phyloP scores from a whole-genome alignment of 2,797 vertebrate genomes.

The Peromyscus aztecus region DNA sequence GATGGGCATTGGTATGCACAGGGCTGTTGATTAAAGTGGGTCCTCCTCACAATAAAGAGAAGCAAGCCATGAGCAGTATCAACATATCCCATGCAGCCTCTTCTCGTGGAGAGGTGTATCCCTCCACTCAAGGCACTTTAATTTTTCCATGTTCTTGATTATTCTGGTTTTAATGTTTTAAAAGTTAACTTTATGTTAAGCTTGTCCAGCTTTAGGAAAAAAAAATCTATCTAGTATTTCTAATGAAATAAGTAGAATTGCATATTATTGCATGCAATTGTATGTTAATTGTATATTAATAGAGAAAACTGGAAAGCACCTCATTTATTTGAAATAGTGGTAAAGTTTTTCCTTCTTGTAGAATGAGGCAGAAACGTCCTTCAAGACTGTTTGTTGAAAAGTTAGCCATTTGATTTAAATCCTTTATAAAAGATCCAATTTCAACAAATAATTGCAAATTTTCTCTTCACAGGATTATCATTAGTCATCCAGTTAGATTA shows the following conservation, averaged over 20 bases:
- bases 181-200: constrained; percentile 26
- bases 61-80: background rate
- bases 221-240: constrained; percentile 19
- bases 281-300: background rate
- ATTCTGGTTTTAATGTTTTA: constrained; percentile 27
- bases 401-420: constrained; percentile 58
- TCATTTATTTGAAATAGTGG: constrained; percentile 16
- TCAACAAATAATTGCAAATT: constrained; percentile 64
- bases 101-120: background rate
- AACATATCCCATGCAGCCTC: background rate
- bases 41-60: background rate
- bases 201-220: background rate
- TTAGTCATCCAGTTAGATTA: constrained; percentile 57
- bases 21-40: background rate
- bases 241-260: constrained; percentile 24
- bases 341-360: constrained; percentile 25
- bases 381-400: constrained; percentile 10
- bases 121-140: background rate
- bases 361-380: background rate
- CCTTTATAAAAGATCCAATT: constrained; percentile 43
- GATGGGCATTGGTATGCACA: fast-evolving
- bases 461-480: constrained; percentile 69
- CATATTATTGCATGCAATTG: background rate
- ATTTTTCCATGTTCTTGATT: background rate
- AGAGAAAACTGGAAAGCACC: constrained; percentile 13